These are phyloP conservation scores for Polymixis lichenea DNA, from an alignment of 2,888 invertebrate species.

Conservation along the genomic window DNA sequence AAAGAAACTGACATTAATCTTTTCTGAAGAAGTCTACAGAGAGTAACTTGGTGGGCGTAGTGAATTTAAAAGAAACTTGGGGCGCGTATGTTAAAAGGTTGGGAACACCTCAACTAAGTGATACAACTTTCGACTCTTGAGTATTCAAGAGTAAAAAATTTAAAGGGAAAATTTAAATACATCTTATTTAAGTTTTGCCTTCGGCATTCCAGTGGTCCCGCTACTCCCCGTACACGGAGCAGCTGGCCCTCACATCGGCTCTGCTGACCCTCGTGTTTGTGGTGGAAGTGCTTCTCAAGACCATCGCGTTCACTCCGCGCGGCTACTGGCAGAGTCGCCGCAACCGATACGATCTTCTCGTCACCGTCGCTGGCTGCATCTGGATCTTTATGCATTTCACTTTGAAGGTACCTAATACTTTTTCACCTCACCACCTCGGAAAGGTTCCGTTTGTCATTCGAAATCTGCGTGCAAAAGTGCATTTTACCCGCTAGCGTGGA, in stretches of 20 bases:
- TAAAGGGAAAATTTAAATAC: too few relatives aligned
- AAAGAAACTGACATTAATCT: neutral
- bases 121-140: neutral
- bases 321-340: conserved; percentile 99
- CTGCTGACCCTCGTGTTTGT: conserved; percentile 98
- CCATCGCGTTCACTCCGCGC: conserved; percentile 98
- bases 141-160: too few relatives aligned
- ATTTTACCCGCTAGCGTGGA: too few relatives aligned
- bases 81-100: neutral
- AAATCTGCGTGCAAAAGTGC: too few relatives aligned
- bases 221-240: conserved; percentile 94
- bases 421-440: too few relatives aligned
- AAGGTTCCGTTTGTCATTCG: too few relatives aligned
- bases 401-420: conserved; percentile 91
- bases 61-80: neutral
- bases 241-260: conserved; percentile 96
- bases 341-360: conserved; percentile 99
- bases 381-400: conserved; percentile 99
- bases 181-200: neutral
- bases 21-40: neutral
- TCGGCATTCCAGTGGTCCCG: conserved; percentile 94
- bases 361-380: conserved; percentile 98
- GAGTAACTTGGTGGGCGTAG: neutral
- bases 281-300: conserved; percentile 99
- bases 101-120: neutral